These are phyloP conservation scores for Acleris literana DNA, from an alignment of 2,888 invertebrate genomes.

Conservation along the genomic window DNA sequence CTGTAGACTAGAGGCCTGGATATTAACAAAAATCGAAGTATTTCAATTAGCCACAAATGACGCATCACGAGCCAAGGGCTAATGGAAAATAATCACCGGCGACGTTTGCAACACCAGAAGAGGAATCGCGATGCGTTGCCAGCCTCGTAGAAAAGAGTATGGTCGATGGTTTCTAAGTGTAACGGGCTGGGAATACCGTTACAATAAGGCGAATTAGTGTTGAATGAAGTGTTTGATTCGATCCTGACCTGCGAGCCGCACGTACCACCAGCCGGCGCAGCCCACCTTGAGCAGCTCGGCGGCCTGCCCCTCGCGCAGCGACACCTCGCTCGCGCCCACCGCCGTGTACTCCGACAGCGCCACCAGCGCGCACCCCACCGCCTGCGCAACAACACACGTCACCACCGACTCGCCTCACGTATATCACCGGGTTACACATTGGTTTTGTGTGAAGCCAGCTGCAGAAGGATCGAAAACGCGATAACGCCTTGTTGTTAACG, in stretches of 20 bases:
- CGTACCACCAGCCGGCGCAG: constrained; percentile 98
- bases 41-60: no score
- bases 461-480: no score
- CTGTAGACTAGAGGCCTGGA: no score
- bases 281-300: constrained; percentile 96
- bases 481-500: no score
- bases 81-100: no score
- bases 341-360: constrained; percentile 97
- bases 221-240: not conserved
- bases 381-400: constrained; percentile 59
- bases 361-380: constrained; percentile 91
- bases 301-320: constrained; percentile 94
- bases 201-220: not conserved
- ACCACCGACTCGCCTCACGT: not conserved
- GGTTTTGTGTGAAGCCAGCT: no score
- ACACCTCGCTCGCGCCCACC: constrained; percentile 94
- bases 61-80: no score
- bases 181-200: not conserved
- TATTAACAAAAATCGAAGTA: no score
- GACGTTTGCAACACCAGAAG: no score
- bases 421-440: no score
- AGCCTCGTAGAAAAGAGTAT: not conserved
- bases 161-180: no score
- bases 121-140: no score
- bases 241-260: constrained; percentile 89